Percentiles rank a stretch among this genome's conserved stretches.
phyloP scores from a whole-genome alignment of 2,113 vertebrate species.

The Phrynosoma blainvillii region DNA sequence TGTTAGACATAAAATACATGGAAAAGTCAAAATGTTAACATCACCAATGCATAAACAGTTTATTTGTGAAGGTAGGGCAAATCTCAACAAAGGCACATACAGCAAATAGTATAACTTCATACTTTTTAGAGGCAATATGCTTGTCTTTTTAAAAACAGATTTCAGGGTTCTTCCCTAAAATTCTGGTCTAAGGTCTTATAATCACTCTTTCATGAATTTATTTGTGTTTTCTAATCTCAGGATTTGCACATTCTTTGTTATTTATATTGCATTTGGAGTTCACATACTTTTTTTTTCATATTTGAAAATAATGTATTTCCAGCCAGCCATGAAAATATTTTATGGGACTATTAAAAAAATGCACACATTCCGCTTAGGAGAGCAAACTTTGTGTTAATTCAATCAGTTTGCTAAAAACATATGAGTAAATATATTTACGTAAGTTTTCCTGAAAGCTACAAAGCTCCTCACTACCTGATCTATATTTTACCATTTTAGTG shows the following conservation, averaged over 20 bases:
- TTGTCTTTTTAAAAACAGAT: background rate
- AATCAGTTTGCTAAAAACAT: background rate
- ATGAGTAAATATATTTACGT: background rate
- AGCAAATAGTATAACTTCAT: background rate
- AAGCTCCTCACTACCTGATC: background rate
- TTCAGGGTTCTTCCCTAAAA: background rate
- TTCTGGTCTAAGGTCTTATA: background rate
- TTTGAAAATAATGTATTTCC: background rate
- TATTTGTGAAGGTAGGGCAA: background rate
- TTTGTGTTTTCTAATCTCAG: background rate
- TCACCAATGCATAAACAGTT: background rate
- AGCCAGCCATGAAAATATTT: background rate
- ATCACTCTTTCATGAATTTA: background rate
- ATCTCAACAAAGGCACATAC: background rate
- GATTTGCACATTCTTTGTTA: background rate
- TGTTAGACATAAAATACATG: slow-evolving; percentile 61
- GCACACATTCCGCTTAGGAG: background rate
- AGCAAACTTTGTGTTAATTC: background rate
- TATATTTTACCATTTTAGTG: background rate
- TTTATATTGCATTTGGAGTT: background rate
- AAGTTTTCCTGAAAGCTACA: background rate
- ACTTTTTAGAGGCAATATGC: background rate
- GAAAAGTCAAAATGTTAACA: background rate
- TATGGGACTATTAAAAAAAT: too few relatives aligned
- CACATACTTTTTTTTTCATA: background rate